phyloP scores from a whole-genome alignment of 2,797 vertebrate species.

The Gadopsis bispinosus region DNA sequence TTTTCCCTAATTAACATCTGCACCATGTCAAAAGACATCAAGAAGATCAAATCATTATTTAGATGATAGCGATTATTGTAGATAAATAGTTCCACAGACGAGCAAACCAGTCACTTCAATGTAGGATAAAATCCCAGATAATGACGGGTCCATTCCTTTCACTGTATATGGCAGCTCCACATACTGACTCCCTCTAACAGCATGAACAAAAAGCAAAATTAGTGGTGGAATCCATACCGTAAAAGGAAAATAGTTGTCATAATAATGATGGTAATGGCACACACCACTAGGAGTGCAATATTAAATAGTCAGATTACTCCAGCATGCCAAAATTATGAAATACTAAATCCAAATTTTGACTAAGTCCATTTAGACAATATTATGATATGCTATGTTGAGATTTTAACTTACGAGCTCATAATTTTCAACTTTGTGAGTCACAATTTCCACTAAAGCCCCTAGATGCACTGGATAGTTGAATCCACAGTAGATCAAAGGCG shows the following conservation, averaged over 20 bases:
- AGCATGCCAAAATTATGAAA: too few relatives aligned
- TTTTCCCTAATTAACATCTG: background rate
- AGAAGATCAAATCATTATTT: background rate
- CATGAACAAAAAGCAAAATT: background rate
- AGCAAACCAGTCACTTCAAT: conserved; percentile 86
- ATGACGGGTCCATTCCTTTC: conserved; percentile 95
- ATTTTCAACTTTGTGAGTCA: too few relatives aligned
- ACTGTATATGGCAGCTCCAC: conserved; percentile 93
- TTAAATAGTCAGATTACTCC: too few relatives aligned
- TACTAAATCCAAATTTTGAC: too few relatives aligned
- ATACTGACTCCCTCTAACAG: conserved; percentile 86
- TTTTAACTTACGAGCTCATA: background rate
- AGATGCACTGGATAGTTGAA: conserved; percentile 32
- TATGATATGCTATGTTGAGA: background rate
- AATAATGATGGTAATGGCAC: background rate
- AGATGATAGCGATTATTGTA: background rate
- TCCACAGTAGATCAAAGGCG: conserved; percentile 49
- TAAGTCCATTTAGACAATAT: too few relatives aligned
- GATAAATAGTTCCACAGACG: background rate
- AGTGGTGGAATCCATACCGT: background rate
- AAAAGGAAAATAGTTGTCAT: background rate
- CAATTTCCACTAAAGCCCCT: conserved; percentile 16
- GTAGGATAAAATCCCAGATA: conserved; percentile 93
- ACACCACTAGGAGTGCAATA: conserved; percentile 70
- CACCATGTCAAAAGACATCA: background rate